Percentiles rank a stretch among this genome's conserved stretches.
Conservation (phyloP, 2,888 invertebrate genomes). For the Caenorhabditis sp. region DNA sequence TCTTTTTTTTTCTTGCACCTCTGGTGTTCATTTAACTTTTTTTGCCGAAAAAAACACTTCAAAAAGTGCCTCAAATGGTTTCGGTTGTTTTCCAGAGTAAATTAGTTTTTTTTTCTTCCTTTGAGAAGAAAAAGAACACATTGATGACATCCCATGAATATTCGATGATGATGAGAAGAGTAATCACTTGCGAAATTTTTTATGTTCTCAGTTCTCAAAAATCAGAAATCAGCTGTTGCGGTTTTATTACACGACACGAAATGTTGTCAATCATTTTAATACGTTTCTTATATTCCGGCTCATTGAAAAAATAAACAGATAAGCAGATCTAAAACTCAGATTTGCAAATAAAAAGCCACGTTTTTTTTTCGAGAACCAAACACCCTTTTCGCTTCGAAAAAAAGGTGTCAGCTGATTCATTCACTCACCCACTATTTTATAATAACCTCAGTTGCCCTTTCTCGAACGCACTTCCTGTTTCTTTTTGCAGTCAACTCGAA, state of each 20-base stretch:
- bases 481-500: background rate
- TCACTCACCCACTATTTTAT: background rate
- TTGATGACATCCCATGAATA: background rate
- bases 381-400: background rate
- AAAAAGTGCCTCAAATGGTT: background rate
- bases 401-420: too few relatives aligned
- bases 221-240: background rate
- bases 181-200: background rate
- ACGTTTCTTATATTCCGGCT: background rate
- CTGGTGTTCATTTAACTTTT: background rate
- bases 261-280: background rate
- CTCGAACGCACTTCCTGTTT: background rate
- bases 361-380: too few relatives aligned
- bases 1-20: background rate
- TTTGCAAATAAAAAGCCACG: too few relatives aligned
- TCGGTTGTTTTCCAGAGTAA: background rate
- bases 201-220: too few relatives aligned
- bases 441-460: conserved; percentile 1
- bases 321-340: too few relatives aligned
- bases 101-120: background rate
- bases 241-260: too few relatives aligned
- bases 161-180: background rate
- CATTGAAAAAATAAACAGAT: background rate
- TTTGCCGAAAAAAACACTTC: background rate
- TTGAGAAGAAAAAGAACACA: background rate